Conservation (phyloP, 92 coral and sea anemone genomes). For the Paragorgia papillata region DNA sequence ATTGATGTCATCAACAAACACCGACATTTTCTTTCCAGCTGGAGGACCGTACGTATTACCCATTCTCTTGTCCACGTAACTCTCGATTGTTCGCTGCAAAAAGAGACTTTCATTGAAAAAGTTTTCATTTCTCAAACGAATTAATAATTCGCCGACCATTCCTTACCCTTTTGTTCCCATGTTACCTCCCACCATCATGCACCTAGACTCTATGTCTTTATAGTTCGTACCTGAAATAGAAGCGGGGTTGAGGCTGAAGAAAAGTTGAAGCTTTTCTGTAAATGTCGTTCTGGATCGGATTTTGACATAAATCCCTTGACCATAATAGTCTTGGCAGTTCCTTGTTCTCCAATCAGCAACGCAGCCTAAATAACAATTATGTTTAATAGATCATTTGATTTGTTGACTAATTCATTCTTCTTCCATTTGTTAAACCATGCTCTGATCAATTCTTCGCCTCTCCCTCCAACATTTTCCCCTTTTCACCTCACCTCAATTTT, state of each 20-base stretch:
- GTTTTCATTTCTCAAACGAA: no score
- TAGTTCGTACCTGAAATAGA: constrained; percentile 57
- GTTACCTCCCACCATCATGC: no score
- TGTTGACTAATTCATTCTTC: no score
- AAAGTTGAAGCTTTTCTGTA: constrained; percentile 93
- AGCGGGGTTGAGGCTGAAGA: constrained; percentile 97
- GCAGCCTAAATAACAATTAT: constrained; percentile 68
- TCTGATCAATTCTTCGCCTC: no score
- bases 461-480: no score
- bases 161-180: no score
- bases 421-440: no score
- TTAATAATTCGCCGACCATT: no score
- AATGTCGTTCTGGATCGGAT: constrained; percentile 86
- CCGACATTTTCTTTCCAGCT: constrained; percentile 89
- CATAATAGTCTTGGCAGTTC: constrained; percentile 98
- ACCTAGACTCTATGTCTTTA: no score
- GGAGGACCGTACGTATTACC: constrained; percentile 91
- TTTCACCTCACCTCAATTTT: no score
- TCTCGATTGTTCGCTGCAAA: constrained; percentile 80
- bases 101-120: no score
- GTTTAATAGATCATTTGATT: no score
- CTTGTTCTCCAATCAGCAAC: constrained; percentile 94
- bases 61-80: constrained; percentile 88
- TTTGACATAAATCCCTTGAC: constrained; percentile 90
- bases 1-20: constrained; percentile 75